Evolutionary conservation across 2,797 vertebrate genomes (phyloP).

Genomic region (Malacoraja senta): DNA sequence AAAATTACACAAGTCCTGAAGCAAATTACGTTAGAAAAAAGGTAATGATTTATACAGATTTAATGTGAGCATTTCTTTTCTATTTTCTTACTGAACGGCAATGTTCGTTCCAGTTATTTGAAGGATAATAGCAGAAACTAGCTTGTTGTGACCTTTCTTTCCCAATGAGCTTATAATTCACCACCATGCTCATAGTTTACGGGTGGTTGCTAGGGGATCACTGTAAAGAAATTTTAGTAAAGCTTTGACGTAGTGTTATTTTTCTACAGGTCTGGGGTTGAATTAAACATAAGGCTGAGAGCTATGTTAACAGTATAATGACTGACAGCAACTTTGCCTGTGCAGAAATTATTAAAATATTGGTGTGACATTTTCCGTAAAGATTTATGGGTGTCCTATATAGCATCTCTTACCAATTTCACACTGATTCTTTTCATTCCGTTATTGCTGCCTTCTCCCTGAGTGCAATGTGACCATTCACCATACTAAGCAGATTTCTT

Average conservation of each 20-base stretch:
- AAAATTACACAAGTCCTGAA: slow-evolving; percentile 19
- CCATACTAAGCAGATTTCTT: slow-evolving; percentile 8
- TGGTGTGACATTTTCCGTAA: slow-evolving; percentile 38
- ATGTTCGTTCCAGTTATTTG: slow-evolving; percentile 2
- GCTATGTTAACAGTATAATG: slow-evolving; percentile 40
- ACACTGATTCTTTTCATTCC: slow-evolving; percentile 24
- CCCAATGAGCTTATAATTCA: slow-evolving; percentile 41
- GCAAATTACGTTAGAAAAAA: slow-evolving; percentile 7
- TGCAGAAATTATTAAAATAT: not conserved
- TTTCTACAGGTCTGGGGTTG: slow-evolving; percentile 42
- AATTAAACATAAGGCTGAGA: slow-evolving; percentile 51
- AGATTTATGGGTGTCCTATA: slow-evolving; percentile 39
- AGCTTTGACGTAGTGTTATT: slow-evolving; percentile 49
- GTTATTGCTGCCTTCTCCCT: slow-evolving; percentile 7
- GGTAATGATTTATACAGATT: slow-evolving; percentile 26
- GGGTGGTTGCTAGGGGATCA: slow-evolving; percentile 48
- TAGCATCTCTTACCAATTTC: not conserved
- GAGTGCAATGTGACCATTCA: not conserved
- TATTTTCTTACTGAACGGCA: not conserved
- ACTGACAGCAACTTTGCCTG: slow-evolving; percentile 38
- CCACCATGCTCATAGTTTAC: slow-evolving; percentile 43
- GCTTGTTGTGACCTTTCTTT: slow-evolving; percentile 5
- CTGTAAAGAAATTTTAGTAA: slow-evolving; percentile 52
- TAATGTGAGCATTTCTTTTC: not conserved
- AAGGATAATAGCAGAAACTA: slow-evolving; percentile 21